Evolutionary conservation across 2,888 invertebrate species (phyloP), one percentile per base, ranked within the genome.

Genomic region (Lasioglossum morio): DNA sequence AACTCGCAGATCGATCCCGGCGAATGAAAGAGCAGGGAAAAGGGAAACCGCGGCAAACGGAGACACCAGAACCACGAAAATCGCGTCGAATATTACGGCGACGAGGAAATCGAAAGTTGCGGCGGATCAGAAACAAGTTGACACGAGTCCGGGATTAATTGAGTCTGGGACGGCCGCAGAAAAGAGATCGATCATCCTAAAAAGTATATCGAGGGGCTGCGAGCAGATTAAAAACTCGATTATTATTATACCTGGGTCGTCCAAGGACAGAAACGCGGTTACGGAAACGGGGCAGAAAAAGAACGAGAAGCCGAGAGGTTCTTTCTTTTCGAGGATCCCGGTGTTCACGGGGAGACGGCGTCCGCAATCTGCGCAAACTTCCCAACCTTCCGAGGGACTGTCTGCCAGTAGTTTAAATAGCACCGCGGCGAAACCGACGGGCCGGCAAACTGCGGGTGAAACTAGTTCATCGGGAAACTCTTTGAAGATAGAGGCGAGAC

Each of bases 101-200:
- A 30, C 40, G 10, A 63, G 23, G 12, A 81, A 77, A 72, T 30
- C 78, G 23, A 76, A 77, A 63, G 37, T 48, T 14, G 19, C 63
- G 30, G 2, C 14, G 10, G 40, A 0, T 1, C 80, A 96, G 95
- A 90, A 96, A 95, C 23, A 92, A 88, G 73, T 72, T 34, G 12
- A 46, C 2, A 77, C 27, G 77, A 74, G 16, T 30, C 27, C 8
- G 2, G 79, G 75, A 72, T 16, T 74, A 5, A 16, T 34, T 1
- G 10, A 27, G 2, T 77, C 77, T 1, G 23, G 19, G 27, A 12
- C 48, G 19, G 19, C 46, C 0, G 3, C 43, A 7, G 63, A 66
- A n/a, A 87, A 40, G 34, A 69, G 70, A 16, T 80, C 87, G 37
- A 70, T 77, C 23, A 83, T 81, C 8, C 30, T 84, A 69, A 80